Evolutionary conservation across 2,888 invertebrate genomes (phyloP).

Genomic region (Apodemia duryi): DNA sequence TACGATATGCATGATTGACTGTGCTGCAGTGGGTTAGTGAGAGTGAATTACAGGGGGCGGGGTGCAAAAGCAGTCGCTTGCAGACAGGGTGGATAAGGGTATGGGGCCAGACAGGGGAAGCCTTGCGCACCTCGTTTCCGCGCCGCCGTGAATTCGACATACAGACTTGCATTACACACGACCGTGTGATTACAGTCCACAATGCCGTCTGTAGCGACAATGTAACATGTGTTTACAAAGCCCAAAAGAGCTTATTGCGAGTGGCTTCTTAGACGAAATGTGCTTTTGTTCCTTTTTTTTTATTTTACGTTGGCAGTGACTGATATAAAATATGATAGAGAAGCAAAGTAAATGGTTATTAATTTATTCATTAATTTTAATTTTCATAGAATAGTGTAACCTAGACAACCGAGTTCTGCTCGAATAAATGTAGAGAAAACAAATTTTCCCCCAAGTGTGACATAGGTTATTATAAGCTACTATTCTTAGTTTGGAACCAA

Average conservation of each 20-base stretch:
- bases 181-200: constrained; percentile 48
- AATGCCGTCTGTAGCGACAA: constrained; percentile 45
- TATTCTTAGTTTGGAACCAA: too few species aligned
- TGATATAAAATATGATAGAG: not conserved
- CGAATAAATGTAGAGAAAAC: not conserved
- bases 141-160: constrained; percentile 50
- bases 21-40: constrained; percentile 78
- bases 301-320: not conserved
- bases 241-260: constrained; percentile 30
- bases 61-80: constrained; percentile 41
- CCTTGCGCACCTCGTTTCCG: constrained; percentile 70
- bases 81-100: constrained; percentile 64
- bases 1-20: constrained; percentile 71
- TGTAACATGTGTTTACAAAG: constrained; percentile 32
- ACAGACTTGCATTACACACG: constrained; percentile 43
- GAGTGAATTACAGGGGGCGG: constrained; percentile 70
- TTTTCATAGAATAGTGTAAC: too few species aligned
- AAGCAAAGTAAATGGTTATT: not conserved
- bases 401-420: too few species aligned
- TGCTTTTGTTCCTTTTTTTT: not conserved
- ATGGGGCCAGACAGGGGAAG: constrained; percentile 75
- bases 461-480: not conserved
- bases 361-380: too few species aligned
- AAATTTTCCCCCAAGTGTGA: not conserved
- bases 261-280: constrained; percentile 26